These are phyloP conservation scores for Digitonthophagus gazella DNA, from an alignment of 2,888 invertebrate genomes.

Conservation along the genomic window DNA sequence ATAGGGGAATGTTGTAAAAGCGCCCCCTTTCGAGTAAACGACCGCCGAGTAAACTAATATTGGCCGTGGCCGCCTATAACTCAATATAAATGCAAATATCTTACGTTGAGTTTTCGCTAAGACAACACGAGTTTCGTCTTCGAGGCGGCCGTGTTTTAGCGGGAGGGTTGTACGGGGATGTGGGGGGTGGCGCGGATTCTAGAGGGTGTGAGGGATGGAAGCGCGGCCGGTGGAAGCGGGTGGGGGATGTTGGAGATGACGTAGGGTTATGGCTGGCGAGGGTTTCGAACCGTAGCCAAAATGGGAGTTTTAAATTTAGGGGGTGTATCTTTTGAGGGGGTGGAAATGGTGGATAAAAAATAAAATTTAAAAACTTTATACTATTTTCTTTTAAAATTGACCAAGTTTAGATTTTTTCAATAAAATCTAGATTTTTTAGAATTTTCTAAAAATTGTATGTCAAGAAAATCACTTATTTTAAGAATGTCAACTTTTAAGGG, in stretches of 20 bases:
- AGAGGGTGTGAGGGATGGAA: too few relatives aligned
- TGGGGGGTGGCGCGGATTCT: neutral
- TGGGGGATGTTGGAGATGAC: neutral
- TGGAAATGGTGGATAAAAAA: too few relatives aligned
- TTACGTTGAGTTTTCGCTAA: constrained; percentile 12
- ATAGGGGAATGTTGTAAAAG: too few relatives aligned
- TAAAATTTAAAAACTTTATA: too few relatives aligned
- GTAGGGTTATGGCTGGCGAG: neutral
- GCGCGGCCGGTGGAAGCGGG: too few relatives aligned
- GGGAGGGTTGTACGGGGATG: neutral
- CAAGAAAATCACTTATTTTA: too few relatives aligned
- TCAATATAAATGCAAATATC: constrained; percentile 12
- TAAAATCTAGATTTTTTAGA: too few relatives aligned
- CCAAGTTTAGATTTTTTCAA: too few relatives aligned
- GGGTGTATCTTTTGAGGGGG: too few relatives aligned
- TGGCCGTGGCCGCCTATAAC: neutral
- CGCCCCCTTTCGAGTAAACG: neutral
- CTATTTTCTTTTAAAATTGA: too few relatives aligned
- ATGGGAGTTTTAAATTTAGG: neutral
- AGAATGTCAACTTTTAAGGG: too few relatives aligned
- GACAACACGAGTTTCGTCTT: constrained; percentile 2
- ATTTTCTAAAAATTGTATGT: too few relatives aligned
- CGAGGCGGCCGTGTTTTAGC: neutral
- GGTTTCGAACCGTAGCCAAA: neutral
- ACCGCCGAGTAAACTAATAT: neutral